Evolutionary conservation across 2,888 invertebrate species (phyloP), one percentile per base, ranked within the genome.

Genomic region (Nematopogon swammerdamellus): DNA sequence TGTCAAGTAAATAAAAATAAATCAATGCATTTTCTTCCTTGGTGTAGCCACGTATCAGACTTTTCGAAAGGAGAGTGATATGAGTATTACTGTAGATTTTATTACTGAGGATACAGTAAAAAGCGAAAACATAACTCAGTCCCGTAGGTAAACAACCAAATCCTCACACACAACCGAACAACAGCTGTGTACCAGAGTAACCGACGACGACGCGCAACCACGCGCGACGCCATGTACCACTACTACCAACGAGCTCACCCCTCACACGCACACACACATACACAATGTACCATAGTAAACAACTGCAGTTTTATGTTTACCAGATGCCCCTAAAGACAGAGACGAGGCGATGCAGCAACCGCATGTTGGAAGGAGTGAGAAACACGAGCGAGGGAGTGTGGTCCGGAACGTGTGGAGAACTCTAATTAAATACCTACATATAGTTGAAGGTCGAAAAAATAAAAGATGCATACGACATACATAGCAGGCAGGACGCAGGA

Each of bases 271-370:
- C 42, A 54, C 62, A 66, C 64, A 54, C 68, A 69, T 67, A 66
- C 66, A 59, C 52, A 52, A n/a, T 55, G 54, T 56, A 52, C 61
- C 60, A 69, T 70, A 71, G 69, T 77, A 76, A 76, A 76, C 76
- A 77, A 62, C 65, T 68, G 63, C 67, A 72, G 70, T 71, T 72
- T 72, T 76, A 72, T 75, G 74, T 74, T 67, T 67, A 72, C 75
- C 79, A 79, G 76, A 77, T 79, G 79, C 75, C 77, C 77, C 68
- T 60, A 62, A 62, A 68, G 72, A 77, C 63, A 65, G 74, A 68
- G 77, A 77, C 67, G 59, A 61, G 64, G 53, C 61, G 67, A 75
- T 61, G 57, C 55, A 57, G 55, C 60, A 61, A 57, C 56, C 57
- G 52, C 51, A 60, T 44, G 72, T 59, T 63, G 68, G 73, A 73